Percentiles rank a stretch among this genome's conserved stretches.
These are phyloP conservation scores for Sorex araneus DNA, from an alignment of 2,113 vertebrate species.

Conservation along the genomic window DNA sequence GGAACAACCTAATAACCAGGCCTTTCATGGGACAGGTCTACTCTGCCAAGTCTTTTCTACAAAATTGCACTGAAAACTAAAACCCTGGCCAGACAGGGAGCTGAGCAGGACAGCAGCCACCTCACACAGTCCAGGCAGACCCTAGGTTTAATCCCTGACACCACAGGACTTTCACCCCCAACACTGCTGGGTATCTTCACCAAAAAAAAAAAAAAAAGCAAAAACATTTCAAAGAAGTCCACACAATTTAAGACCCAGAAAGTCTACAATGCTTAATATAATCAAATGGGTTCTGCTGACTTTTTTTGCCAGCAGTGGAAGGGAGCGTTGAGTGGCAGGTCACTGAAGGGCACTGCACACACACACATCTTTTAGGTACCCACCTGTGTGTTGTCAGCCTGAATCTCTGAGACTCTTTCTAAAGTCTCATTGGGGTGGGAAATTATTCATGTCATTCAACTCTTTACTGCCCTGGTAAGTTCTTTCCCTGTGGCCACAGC, in stretches of 20 bases:
- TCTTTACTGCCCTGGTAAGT: not conserved
- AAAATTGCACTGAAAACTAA: constrained; percentile 19
- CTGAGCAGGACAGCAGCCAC: no score
- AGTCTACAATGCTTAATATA: not conserved
- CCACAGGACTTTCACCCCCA: no score
- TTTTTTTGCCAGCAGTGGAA: not conserved
- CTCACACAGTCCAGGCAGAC: no score
- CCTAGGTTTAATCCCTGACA: no score
- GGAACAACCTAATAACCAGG: not conserved
- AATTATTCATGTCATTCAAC: not conserved
- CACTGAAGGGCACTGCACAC: not conserved
- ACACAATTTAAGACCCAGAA: not conserved
- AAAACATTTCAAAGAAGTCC: no score
- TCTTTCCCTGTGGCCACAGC: not conserved
- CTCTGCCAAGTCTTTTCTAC: not conserved
- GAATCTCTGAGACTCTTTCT: not conserved
- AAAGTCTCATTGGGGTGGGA: constrained; percentile 3
- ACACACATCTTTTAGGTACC: constrained; percentile 5
- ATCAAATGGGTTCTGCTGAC: constrained; percentile 5
- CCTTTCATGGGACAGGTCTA: not conserved
- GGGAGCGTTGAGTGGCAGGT: not conserved
- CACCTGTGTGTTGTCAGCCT: not conserved
- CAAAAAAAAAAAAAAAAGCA: no score
- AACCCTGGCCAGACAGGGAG: not conserved
- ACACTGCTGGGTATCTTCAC: no score